Conservation (phyloP, 2,888 invertebrate species). For the Teleiodes luculella region DNA sequence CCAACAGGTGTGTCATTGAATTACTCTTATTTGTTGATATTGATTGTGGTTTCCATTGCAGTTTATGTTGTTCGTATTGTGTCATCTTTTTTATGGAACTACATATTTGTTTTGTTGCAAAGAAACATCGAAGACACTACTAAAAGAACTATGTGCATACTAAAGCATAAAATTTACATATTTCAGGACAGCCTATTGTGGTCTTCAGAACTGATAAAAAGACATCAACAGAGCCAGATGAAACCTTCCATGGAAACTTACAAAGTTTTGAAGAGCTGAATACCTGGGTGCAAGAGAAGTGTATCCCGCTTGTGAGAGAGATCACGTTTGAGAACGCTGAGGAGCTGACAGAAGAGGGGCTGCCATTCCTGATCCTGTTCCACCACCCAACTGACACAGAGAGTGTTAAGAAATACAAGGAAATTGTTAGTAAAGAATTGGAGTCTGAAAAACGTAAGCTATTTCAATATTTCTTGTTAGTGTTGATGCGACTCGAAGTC, state of each 20-base stretch:
- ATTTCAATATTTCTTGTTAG: no score
- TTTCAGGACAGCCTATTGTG: constrained; percentile 85
- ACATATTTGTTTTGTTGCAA: no score
- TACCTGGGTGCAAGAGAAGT: constrained; percentile 94
- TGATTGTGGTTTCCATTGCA: no score
- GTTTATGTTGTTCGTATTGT: no score
- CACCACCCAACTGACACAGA: constrained; percentile 90
- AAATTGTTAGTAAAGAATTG: constrained; percentile 87
- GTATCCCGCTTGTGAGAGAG: constrained; percentile 97
- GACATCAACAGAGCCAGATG: constrained; percentile 88
- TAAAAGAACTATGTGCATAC: background rate
- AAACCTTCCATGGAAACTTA: constrained; percentile 87
- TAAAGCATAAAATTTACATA: background rate
- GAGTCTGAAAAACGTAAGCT: constrained; percentile 93
- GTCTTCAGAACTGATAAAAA: constrained; percentile 90
- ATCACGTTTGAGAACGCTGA: constrained; percentile 99
- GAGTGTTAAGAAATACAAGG: constrained; percentile 91
- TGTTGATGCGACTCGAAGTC: no score
- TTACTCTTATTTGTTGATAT: no score
- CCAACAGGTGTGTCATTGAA: no score
- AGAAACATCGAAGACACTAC: background rate
- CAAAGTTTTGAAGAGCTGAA: constrained; percentile 90
- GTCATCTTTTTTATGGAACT: no score
- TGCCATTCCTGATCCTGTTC: constrained; percentile 98
- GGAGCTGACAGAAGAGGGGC: constrained; percentile 97